Base-by-base conservation (phyloP, 1,140 invertebrate species). In the Octopus bimaculoides region DNA sequence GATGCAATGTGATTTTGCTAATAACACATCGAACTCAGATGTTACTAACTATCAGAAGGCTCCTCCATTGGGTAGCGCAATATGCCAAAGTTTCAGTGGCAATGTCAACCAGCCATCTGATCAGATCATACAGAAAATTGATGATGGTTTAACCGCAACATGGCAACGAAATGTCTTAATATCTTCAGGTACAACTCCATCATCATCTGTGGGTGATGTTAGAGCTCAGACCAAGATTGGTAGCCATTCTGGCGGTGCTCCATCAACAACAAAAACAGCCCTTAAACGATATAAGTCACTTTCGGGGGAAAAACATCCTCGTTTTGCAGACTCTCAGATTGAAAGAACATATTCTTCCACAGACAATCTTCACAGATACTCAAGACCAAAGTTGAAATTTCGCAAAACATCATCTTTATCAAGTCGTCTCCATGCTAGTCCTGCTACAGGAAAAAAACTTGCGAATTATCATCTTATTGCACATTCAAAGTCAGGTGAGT, bases 241-340 rank as follows among this genome's bases (percentile, higher is more conserved):
- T 17, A 77, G 54, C 71, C 55, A 53, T 73, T 77, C 61, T 73
- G 78, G 66, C 75, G 77, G 55, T 81, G 75, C 69, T 52, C 74
- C 77, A 56, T 61, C 81, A 74, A 54, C 79, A 73, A 14, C 75
- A 75, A 54, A 77, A 81, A 75, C 75, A 78, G 69, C 74, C 76
- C 91, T 84, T 91, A 93, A 84, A 89, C 91, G 54, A 91, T 84
- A 87, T 80, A 86, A 87, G 81, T 89, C 88, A 26, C 83, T 88
- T 55, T 85, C 84, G 14, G 82, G 83, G 75, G 86, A 87, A 80
- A 85, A 86, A 79, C 86, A 88, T 75, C 84, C 85, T 10, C 86
- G 87, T 52, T 84, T 89, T 81, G 81, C 85, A 14, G 86, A 86
- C 52, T 52, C 74, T 53, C 74, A 75, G 17, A 82, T 87, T 75